Percentiles rank a stretch among this genome's conserved stretches.
Evolutionary conservation across 2,888 invertebrate species (phyloP).

Genomic region (Pollenia amentaria): DNA sequence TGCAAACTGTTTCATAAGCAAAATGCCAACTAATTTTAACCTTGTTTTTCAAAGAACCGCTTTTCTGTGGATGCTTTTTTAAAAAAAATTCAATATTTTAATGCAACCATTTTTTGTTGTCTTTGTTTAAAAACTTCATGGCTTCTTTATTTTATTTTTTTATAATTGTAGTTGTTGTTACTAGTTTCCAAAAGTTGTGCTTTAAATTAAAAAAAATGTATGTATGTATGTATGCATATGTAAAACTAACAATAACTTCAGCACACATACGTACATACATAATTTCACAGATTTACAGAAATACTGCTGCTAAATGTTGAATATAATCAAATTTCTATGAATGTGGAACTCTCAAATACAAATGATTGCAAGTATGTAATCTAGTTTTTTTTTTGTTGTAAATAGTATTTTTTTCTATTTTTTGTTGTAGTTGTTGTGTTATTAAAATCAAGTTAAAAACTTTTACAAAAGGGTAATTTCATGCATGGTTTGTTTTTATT

Average conservation of each 20-base stretch:
- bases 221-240: not conserved
- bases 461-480: constrained; percentile 74
- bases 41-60: not conserved
- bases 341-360: constrained; percentile 39
- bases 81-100: not conserved
- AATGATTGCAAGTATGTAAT: not conserved
- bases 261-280: not conserved
- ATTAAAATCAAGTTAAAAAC: constrained; percentile 72
- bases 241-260: constrained; percentile 4
- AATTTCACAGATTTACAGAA: not conserved
- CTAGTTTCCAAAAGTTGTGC: constrained; percentile 34
- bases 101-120: not conserved
- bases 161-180: not conserved
- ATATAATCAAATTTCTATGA: constrained; percentile 58
- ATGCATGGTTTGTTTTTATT: constrained; percentile 74
- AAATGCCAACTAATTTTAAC: not conserved
- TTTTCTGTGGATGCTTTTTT: not conserved
- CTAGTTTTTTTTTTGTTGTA: not conserved
- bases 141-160: not conserved
- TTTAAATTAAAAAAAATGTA: constrained; percentile 26
- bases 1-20: not conserved
- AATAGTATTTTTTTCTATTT: not conserved
- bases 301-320: not conserved
- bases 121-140: constrained; percentile 11
- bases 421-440: constrained; percentile 35